Conservation (phyloP, 2,888 invertebrate genomes). For the Protonemura montana region DNA sequence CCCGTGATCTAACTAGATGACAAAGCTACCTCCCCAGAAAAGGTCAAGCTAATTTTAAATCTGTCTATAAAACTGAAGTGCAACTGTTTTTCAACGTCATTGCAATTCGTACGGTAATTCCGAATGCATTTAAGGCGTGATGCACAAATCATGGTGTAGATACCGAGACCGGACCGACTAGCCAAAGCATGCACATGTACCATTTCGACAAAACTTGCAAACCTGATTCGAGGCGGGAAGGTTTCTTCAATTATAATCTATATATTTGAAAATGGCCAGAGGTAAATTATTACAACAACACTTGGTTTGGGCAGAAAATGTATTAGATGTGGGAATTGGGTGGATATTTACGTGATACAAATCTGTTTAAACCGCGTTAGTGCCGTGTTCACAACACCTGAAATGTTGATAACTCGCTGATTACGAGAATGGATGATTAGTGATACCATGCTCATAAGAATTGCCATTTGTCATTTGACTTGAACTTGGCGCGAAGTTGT, state of each 20-base stretch:
- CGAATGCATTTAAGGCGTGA: background rate
- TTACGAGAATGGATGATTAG: too few species aligned
- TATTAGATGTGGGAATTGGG: background rate
- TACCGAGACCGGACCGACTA: background rate
- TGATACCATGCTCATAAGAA: too few species aligned
- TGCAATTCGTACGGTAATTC: background rate
- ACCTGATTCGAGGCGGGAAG: background rate
- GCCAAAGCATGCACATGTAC: background rate
- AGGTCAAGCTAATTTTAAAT: slow-evolving; percentile 27
- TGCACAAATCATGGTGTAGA: background rate
- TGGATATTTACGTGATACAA: background rate
- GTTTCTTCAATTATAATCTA: background rate
- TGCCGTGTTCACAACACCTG: too few species aligned
- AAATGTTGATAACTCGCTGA: too few species aligned
- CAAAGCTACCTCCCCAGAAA: slow-evolving; percentile 14
- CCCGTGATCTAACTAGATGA: background rate
- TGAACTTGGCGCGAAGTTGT: too few species aligned
- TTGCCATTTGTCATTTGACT: too few species aligned
- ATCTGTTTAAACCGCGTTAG: background rate
- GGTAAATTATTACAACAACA: background rate
- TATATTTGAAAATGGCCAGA: background rate
- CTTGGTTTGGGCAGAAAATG: background rate
- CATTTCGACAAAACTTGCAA: background rate
- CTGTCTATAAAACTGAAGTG: background rate
- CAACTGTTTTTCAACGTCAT: background rate